A percentile compares a stretch with the other conserved stretches of the same genome.
Evolutionary conservation across 2,888 invertebrate genomes (phyloP).

Genomic region (Bombylius discolor): DNA sequence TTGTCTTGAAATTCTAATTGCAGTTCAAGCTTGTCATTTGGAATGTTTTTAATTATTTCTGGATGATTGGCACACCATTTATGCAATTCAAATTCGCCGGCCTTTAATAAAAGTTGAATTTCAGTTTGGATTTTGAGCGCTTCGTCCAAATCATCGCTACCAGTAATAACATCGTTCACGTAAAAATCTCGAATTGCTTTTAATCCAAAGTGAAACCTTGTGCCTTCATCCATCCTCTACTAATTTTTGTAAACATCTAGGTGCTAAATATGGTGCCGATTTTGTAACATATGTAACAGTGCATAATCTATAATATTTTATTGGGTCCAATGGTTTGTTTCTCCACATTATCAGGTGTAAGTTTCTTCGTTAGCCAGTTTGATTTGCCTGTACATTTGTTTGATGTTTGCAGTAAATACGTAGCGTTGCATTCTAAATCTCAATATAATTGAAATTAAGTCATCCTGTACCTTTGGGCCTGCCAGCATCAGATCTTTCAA

Average conservation of each 20-base stretch:
- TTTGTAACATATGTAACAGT: not conserved
- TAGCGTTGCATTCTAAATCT: not conserved
- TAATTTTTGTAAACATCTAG: not conserved
- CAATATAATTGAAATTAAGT: not conserved
- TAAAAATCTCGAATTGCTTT: no score
- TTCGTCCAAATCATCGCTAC: not conserved
- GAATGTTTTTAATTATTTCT: not conserved
- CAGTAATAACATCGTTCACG: no score
- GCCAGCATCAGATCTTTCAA: not conserved
- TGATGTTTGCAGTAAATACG: not conserved
- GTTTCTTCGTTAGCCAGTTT: not conserved
- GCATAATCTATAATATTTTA: conserved; percentile 27
- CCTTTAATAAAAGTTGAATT: no score
- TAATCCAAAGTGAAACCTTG: no score
- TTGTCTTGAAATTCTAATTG: no score
- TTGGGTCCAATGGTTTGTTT: conserved; percentile 11
- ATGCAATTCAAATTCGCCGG: no score
- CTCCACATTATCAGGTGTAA: not conserved
- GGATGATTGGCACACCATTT: no score
- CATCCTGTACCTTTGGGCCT: not conserved
- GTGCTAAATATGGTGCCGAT: no score
- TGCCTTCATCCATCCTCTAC: no score
- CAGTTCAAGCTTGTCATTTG: not conserved
- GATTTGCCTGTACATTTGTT: no score
- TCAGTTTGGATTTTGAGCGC: not conserved